Base-by-base conservation (phyloP, 2,113 vertebrate genomes). In the Emydura subglobosa region DNA sequence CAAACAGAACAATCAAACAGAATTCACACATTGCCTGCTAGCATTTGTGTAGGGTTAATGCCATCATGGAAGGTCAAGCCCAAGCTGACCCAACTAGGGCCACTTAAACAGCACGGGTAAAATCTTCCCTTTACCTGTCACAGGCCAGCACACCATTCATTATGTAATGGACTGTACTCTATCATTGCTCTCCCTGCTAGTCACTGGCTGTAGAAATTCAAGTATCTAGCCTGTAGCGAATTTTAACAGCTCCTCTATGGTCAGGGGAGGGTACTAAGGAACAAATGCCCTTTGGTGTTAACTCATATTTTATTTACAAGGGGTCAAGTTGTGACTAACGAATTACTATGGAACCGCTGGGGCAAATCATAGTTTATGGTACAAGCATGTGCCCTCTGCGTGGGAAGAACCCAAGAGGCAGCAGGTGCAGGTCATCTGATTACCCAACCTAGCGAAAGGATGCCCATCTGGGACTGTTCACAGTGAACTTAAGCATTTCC, bases 1-100 rank as follows among this genome's bases (percentile, higher is more conserved):
- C 82, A 44, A 57, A 76, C 59, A 95, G 78, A 87, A 97, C 65
- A 87, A 79, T 50, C 80, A 93, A 95, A 96, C 92, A 88, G 74
- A 92, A 88, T 47, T 29, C 34, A 86, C 57, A 61, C 22, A 27
- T 89, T 82, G 95, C 79, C 94, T 96, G 86, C 84, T 54, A 91
- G 24, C 22, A 89, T 93, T 49, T 91, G 39, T 24, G 65, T 9
- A 47, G 51, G 55, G n/a, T 53, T 93, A 94, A 27, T 25, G 44
- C 29, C 80, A 95, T 84, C 83, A 79, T 96, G 82, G 51, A 87
- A 72, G 82, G 72, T 22, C 47, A 91, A 3, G 5, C 61, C 61
- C 34, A n/a, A n/a, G 61, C 31, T 65, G 14, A 19, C 31, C 59
- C 14, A 6, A 7, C 6, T 34, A 65, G 34, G 61, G 31, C 61